These are phyloP conservation scores for Torymus texanus DNA, from an alignment of 2,888 invertebrate genomes.

Conservation along the genomic window DNA sequence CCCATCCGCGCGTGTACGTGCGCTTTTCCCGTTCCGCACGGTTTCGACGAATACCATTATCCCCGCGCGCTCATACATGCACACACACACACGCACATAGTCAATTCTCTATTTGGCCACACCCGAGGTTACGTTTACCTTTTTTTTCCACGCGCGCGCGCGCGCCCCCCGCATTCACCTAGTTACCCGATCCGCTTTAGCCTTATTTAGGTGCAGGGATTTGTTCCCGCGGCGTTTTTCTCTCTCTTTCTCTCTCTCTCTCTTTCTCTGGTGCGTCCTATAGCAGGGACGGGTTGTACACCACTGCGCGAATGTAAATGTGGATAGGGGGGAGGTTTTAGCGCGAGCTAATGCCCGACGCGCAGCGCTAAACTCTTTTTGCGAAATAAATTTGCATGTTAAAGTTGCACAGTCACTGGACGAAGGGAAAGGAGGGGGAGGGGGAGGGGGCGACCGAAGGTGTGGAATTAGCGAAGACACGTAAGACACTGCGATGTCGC, in stretches of 20 bases:
- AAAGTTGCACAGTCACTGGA: background rate
- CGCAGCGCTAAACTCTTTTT: slow-evolving; percentile 11
- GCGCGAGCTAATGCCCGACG: background rate
- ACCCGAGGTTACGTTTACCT: no score
- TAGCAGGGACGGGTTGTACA: no score
- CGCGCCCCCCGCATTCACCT: background rate
- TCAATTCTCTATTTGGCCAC: no score
- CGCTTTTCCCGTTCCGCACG: no score
- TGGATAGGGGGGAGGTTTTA: background rate
- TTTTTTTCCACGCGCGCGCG: no score
- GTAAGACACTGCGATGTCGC: background rate
- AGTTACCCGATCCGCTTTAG: slow-evolving; percentile 28
- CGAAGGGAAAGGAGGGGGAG: no score
- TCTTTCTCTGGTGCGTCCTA: no score
- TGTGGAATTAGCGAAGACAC: background rate
- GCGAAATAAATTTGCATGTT: slow-evolving; percentile 12
- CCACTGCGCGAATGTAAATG: background rate
- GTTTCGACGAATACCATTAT: no score
- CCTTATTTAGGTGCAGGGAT: slow-evolving; percentile 41
- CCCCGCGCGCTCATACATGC: background rate
- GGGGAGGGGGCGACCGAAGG: background rate
- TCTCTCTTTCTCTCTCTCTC: background rate
- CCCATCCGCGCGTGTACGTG: background rate
- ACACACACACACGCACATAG: background rate
- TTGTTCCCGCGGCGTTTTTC: slow-evolving; percentile 31